Percentiles rank a stretch among this genome's conserved stretches.
These are phyloP conservation scores for Strigamia maritima DNA, from an alignment of 2,888 invertebrate species.

Conservation along the genomic window DNA sequence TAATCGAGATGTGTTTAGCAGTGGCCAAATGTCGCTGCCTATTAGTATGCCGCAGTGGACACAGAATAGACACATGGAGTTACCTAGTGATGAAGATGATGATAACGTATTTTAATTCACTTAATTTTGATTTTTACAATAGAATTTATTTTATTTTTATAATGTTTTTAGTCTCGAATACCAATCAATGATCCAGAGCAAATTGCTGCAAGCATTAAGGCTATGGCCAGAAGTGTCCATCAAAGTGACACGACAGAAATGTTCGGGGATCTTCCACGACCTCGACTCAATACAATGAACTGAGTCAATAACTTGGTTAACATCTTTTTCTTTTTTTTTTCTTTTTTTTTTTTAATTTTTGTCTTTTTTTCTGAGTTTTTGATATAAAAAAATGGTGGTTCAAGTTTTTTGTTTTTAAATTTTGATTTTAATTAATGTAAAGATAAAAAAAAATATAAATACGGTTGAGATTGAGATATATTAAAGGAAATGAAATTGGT, in stretches of 20 bases:
- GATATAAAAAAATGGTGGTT: neutral
- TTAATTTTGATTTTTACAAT: neutral
- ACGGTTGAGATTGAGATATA: neutral
- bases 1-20: conserved; percentile 1
- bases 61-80: neutral
- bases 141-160: neutral
- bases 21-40: neutral
- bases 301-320: neutral
- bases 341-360: neutral
- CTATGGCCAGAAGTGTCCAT: conserved; percentile 84
- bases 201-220: conserved; percentile 87
- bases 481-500: neutral
- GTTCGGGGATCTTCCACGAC: conserved; percentile 81
- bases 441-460: neutral
- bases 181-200: conserved; percentile 60
- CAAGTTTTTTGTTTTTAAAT: neutral
- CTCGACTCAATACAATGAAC: conserved; percentile 56
- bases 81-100: neutral
- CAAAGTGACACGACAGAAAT: conserved; percentile 66
- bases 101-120: neutral
- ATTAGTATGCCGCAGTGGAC: neutral
- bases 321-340: neutral
- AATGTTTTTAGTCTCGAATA: neutral
- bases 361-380: neutral
- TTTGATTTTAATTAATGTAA: neutral